Evolutionary conservation across 2,888 invertebrate genomes (phyloP), one percentile per base, ranked within the genome.

Genomic region (Molorchus minor): DNA sequence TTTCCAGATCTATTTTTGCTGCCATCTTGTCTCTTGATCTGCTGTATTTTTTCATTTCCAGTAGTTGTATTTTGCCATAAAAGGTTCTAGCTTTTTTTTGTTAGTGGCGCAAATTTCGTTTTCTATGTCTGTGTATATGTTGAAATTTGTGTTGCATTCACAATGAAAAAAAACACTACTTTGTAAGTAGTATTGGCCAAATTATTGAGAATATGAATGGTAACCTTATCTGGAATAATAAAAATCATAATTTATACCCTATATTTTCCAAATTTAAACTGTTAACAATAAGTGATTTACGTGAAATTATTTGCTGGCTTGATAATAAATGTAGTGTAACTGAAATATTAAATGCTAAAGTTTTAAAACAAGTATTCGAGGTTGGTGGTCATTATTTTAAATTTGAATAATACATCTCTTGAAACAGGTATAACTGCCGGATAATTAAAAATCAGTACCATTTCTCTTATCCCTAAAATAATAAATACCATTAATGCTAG

Each of bases 1-100:
- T 60, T 65, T 64, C 60, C 60, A 56, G 47, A 47, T 40, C 51
- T 62, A 62, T 67, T 68, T 61, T 62, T 68, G 65, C 61, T 68
- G 66, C 56, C 60, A 62, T 58, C 65, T 65, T 64, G 59, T 62
- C 59, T 55, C 33, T 64, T 63, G 64, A 57, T 60, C 61, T 69
- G 61, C 63, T 65, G 56, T 62, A 61, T 61, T 57, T 46, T 44
- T 52, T 52, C 40, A 40, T 59, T 64, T 60, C 49, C 53, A 54
- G 63, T 63, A 63, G 62, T 55, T 45, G 30, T 57, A 13, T 58
- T 55, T 47, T 38, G 21, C 41, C 16, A 19, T 30, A 41, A 16
- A 41, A 30, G 52, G 52, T 41, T 35, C 53, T 52, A 52, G 58
- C 58, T 56, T 62, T 45, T n/a, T n/a, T 43, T 60, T 54, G 54